These are phyloP conservation scores for Lamprologus ornatipinnis DNA, from an alignment of 2,113 vertebrate genomes.

Conservation along the genomic window DNA sequence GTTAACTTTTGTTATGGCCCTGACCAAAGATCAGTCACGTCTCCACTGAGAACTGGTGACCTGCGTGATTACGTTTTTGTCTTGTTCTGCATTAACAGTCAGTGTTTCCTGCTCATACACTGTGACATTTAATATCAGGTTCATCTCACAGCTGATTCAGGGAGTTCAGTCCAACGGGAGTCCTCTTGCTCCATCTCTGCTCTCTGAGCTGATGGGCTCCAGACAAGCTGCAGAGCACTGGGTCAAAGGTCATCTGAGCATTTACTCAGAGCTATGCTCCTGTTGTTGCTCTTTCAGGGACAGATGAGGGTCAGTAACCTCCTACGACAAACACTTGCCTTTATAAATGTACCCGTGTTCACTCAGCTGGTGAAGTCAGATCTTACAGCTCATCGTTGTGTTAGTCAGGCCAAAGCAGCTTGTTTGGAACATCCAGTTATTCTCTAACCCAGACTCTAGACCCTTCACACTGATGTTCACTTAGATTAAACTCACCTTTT, in stretches of 20 bases:
- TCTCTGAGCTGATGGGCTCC: neutral
- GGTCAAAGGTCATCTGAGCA: neutral
- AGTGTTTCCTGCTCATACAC: neutral
- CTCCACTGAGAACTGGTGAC: neutral
- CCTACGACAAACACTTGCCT: neutral
- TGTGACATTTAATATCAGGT: neutral
- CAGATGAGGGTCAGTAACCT: neutral
- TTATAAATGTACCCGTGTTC: neutral
- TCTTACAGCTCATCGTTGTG: neutral
- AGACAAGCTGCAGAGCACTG: neutral
- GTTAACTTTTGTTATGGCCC: neutral
- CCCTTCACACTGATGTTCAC: neutral
- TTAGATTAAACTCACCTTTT: neutral
- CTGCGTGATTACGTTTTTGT: neutral
- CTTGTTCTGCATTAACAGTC: neutral
- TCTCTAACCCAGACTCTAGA: rapidly evolving
- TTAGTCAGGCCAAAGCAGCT: neutral
- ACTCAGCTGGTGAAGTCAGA: neutral
- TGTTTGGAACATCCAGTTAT: neutral
- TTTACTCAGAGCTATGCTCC: neutral
- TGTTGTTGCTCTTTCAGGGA: neutral
- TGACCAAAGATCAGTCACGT: neutral
- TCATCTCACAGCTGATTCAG: neutral
- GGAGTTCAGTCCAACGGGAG: neutral
- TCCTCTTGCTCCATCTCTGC: neutral